Evolutionary conservation across 2,888 invertebrate genomes (phyloP).

Genomic region (Orchesellides sinensis): DNA sequence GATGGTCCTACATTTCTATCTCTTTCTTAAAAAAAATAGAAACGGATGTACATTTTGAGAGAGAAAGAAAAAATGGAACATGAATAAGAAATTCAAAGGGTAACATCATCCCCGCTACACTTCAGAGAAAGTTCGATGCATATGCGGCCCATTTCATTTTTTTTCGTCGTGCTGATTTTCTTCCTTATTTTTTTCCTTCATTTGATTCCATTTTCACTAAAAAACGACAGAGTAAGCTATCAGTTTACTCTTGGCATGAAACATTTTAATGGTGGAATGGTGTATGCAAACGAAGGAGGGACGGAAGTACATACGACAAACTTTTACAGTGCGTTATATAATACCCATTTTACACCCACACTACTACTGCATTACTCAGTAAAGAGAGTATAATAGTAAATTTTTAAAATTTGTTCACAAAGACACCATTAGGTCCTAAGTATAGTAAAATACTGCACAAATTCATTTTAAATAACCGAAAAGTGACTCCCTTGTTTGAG

Average conservation of each 20-base stretch:
- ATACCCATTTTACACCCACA: neutral
- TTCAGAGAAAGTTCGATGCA: slow-evolving; percentile 22
- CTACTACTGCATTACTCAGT: neutral
- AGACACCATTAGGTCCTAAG: slow-evolving; percentile 42
- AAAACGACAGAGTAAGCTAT: slow-evolving; percentile 20
- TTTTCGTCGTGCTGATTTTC: slow-evolving; percentile 30
- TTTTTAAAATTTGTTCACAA: slow-evolving; percentile 33
- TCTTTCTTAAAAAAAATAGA: no score
- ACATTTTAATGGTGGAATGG: slow-evolving; percentile 4
- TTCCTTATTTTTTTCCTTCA: slow-evolving; percentile 9
- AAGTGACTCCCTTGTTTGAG: slow-evolving; percentile 21
- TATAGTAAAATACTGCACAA: slow-evolving; percentile 47
- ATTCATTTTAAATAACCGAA: slow-evolving; percentile 55
- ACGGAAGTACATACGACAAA: neutral
- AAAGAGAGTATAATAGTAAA: slow-evolving; percentile 21
- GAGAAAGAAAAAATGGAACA: slow-evolving; percentile 33
- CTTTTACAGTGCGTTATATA: no score
- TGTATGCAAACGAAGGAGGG: neutral
- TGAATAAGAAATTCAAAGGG: slow-evolving; percentile 18
- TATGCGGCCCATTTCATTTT: slow-evolving; percentile 44
- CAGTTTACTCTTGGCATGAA: neutral
- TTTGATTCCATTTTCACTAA: slow-evolving; percentile 24
- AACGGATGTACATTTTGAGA: no score
- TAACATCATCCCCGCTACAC: neutral
- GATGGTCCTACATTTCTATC: no score